A percentile compares a stretch with the other conserved stretches of the same genome.
phyloP scores from a whole-genome alignment of 2,797 vertebrate species.

The Poeciliopsis turneri region DNA sequence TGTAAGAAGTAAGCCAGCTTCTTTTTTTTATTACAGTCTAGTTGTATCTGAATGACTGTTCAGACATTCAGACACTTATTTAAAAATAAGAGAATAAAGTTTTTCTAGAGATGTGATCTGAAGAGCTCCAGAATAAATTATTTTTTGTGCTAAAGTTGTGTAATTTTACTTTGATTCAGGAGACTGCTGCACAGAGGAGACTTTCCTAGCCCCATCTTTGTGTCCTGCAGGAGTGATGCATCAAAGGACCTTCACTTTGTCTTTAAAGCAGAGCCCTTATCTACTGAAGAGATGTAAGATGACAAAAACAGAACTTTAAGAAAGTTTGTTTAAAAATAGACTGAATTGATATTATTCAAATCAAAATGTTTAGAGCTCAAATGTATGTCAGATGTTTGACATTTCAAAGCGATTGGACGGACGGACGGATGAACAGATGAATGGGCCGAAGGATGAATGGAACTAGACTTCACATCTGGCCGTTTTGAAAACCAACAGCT shows the following conservation, averaged over 20 bases:
- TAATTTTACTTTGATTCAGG: slow-evolving; percentile 6
- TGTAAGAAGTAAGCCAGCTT: not conserved
- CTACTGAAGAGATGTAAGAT: not conserved
- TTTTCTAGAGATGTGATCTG: not conserved
- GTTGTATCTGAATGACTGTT: not conserved
- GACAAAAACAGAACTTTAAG: not conserved
- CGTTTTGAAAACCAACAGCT: not conserved
- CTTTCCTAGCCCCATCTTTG: not conserved
- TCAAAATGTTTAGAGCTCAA: not conserved
- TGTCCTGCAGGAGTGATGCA: not conserved
- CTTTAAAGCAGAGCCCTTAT: not conserved
- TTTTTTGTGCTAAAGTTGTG: not conserved
- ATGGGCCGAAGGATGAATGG: not conserved
- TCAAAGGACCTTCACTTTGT: slow-evolving; percentile 1
- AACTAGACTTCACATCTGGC: not conserved
- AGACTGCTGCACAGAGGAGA: not conserved
- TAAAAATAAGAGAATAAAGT: not conserved
- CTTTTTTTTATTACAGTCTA: not conserved
- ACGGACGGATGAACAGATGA: not conserved
- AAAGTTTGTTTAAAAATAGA: not conserved
- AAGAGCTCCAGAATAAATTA: not conserved
- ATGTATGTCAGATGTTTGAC: not conserved
- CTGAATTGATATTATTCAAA: not conserved
- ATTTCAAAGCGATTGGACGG: not conserved
- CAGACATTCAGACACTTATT: not conserved